phyloP scores from a whole-genome alignment of 1,140 invertebrate species.

The Saccostrea cuccullata region DNA sequence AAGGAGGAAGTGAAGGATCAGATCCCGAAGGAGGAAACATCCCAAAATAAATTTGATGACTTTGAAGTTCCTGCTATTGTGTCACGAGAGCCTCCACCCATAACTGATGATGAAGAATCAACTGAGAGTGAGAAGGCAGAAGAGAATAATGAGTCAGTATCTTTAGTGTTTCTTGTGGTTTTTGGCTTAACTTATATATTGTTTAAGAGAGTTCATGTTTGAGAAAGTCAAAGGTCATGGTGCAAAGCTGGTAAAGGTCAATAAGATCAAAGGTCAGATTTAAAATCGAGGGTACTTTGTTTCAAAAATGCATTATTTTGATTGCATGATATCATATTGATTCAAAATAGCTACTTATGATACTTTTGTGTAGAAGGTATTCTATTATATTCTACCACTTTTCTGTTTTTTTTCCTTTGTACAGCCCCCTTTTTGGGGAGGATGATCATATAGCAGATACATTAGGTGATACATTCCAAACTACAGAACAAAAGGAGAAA shows the following conservation, averaged over 20 bases:
- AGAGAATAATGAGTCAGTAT: slow-evolving; percentile 39
- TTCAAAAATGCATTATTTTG: too few relatives aligned
- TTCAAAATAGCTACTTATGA: too few relatives aligned
- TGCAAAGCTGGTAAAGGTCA: too few relatives aligned
- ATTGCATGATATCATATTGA: too few relatives aligned
- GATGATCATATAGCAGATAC: slow-evolving; percentile 68
- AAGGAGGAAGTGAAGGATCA: not conserved
- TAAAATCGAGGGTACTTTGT: too few relatives aligned
- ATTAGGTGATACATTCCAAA: slow-evolving; percentile 61
- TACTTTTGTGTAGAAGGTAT: too few relatives aligned
- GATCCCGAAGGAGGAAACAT: not conserved
- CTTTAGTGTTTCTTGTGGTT: not conserved
- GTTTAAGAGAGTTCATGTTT: too few relatives aligned
- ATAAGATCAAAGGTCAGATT: too few relatives aligned
- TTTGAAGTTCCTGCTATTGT: slow-evolving; percentile 33
- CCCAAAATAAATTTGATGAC: slow-evolving; percentile 27
- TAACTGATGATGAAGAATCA: slow-evolving; percentile 63
- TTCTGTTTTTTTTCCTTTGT: not conserved
- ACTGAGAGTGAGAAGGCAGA: slow-evolving; percentile 52
- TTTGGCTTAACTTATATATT: too few relatives aligned
- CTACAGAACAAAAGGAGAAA: slow-evolving; percentile 24
- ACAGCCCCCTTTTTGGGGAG: slow-evolving; percentile 64
- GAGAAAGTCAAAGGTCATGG: too few relatives aligned
- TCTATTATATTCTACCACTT: not conserved
- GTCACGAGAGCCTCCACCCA: slow-evolving; percentile 64